These are phyloP conservation scores for Biston stratarius DNA, from an alignment of 2,888 invertebrate genomes.

Conservation along the genomic window DNA sequence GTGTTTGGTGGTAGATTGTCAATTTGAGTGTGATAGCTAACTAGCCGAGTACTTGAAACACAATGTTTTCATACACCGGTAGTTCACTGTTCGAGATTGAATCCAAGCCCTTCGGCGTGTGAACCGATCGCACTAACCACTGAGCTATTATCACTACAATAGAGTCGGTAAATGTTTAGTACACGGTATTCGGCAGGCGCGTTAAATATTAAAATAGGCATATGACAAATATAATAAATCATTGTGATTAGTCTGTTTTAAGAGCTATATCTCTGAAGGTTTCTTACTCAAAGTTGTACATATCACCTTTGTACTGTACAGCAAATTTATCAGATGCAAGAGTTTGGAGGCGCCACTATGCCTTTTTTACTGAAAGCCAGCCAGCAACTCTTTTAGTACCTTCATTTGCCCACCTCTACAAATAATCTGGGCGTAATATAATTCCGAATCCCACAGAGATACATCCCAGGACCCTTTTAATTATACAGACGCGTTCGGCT, in stretches of 20 bases:
- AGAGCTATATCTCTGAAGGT: slow-evolving; percentile 1
- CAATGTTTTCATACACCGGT: no score
- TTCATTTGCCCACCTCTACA: neutral
- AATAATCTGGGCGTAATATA: slow-evolving; percentile 34
- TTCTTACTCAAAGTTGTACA: neutral
- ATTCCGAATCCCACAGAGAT: slow-evolving; percentile 59
- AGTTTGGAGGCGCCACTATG: neutral
- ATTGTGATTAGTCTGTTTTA: neutral
- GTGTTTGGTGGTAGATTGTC: no score
- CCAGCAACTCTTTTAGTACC: neutral
- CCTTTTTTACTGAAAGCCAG: neutral
- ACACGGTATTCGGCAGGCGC: no score
- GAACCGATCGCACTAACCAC: no score
- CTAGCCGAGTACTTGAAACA: no score
- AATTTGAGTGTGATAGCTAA: no score
- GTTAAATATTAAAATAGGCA: no score
- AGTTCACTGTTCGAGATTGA: no score
- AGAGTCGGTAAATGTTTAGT: no score
- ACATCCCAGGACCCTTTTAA: slow-evolving; percentile 54
- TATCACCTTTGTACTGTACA: slow-evolving; percentile 54
- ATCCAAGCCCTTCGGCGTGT: no score
- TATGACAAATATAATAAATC: neutral
- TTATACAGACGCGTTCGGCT: slow-evolving; percentile 54
- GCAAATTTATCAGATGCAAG: neutral
- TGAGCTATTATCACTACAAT: no score